Conservation (phyloP, 2,797 vertebrate species). For the Hoplostethus mediterraneus region DNA sequence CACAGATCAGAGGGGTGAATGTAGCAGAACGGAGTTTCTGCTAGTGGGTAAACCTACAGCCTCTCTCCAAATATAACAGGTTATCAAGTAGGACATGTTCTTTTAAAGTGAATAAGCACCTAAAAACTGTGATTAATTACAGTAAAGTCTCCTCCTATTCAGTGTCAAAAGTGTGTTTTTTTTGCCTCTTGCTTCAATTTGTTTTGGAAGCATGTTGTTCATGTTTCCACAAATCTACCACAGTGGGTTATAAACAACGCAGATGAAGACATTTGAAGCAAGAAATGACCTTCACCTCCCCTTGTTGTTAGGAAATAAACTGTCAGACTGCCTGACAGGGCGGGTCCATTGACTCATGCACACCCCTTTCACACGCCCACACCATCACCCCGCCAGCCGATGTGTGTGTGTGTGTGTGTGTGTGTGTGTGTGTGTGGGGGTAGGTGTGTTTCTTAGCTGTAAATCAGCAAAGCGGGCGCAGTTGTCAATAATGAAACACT, state of each 20-base stretch:
- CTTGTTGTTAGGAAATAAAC: conserved; percentile 36
- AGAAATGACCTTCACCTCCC: conserved; percentile 49
- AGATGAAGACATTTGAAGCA: conserved; percentile 41
- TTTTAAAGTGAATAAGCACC: too few relatives aligned
- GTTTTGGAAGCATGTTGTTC: too few relatives aligned
- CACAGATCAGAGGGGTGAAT: too few relatives aligned
- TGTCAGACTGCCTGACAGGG: conserved; percentile 27
- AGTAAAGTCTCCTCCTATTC: too few relatives aligned
- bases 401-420: background rate
- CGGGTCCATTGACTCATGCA: conserved; percentile 7
- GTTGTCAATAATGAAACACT: conserved; percentile 36
- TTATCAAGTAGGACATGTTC: too few relatives aligned
- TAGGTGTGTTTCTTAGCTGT: background rate
- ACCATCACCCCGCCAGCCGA: conserved; percentile 6
- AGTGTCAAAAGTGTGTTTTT: too few relatives aligned
- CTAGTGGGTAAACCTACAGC: too few relatives aligned
- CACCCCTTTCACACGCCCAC: conserved; percentile 28
- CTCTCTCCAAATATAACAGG: too few relatives aligned
- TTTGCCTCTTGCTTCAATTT: too few relatives aligned
- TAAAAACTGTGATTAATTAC: too few relatives aligned
- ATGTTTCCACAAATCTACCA: too few relatives aligned
- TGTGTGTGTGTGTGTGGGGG: background rate
- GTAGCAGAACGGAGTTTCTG: too few relatives aligned
- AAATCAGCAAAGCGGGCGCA: conserved; percentile 8
- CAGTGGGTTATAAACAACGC: conserved; percentile 20